These are phyloP conservation scores for Mergus octosetaceus DNA, from an alignment of 2,797 vertebrate species.

Conservation along the genomic window DNA sequence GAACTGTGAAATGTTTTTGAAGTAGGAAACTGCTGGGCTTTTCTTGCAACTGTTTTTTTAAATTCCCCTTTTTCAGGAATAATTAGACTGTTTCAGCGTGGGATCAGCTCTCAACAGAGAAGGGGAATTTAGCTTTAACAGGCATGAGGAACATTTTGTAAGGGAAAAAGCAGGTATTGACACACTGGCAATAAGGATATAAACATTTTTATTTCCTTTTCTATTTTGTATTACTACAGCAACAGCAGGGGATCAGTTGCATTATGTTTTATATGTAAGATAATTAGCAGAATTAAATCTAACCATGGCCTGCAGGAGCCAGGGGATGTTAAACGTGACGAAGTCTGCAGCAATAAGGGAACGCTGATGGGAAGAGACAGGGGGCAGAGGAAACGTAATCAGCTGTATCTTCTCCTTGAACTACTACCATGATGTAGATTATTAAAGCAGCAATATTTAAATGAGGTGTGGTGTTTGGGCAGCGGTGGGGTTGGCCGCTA, in stretches of 20 bases:
- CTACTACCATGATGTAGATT: background rate
- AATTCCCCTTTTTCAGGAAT: conserved; percentile 20
- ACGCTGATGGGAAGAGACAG: background rate
- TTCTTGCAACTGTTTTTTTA: background rate
- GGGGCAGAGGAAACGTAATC: background rate
- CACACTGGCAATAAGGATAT: conserved; percentile 68
- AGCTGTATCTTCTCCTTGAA: conserved; percentile 30
- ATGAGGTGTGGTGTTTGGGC: background rate
- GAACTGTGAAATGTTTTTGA: background rate
- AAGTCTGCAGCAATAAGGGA: conserved; percentile 36
- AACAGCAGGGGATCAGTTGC: conserved; percentile 8
- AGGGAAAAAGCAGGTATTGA: conserved; percentile 24
- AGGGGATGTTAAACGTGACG: background rate
- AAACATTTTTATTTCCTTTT: background rate
- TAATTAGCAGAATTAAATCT: conserved; percentile 48
- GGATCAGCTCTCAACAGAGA: background rate
- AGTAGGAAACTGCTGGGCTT: background rate
- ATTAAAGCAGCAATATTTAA: conserved; percentile 69
- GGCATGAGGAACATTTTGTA: background rate
- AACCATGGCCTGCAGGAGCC: background rate
- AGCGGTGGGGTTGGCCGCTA: background rate
- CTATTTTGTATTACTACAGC: conserved; percentile 63
- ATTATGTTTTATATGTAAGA: conserved; percentile 55
- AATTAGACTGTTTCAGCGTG: background rate
- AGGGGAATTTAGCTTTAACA: accelerated